Evolutionary conservation across 2,888 invertebrate genomes (phyloP).

Genomic region (Thymelicus sylvestris): DNA sequence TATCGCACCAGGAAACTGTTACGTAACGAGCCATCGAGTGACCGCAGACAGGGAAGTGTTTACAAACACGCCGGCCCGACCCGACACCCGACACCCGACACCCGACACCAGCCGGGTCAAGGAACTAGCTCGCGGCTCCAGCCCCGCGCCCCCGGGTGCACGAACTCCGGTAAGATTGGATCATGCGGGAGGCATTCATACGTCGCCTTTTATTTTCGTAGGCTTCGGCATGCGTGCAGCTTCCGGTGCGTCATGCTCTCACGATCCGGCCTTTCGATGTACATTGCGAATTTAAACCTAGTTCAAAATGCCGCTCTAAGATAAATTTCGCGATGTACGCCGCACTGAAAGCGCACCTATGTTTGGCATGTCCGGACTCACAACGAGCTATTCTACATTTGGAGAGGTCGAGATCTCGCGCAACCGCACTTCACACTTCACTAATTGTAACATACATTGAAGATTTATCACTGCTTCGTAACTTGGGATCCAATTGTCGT

Average conservation of each 20-base stretch:
- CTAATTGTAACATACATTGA: slow-evolving; percentile 9
- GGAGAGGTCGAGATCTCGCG: slow-evolving; percentile 17
- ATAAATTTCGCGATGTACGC: slow-evolving; percentile 25
- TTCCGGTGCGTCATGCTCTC: slow-evolving; percentile 49
- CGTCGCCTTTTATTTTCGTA: slow-evolving; percentile 31
- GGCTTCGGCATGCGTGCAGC: slow-evolving; percentile 43
- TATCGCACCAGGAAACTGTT: slow-evolving; percentile 13
- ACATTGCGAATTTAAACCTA: slow-evolving; percentile 20
- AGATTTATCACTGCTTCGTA: not conserved
- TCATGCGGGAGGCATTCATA: slow-evolving; percentile 34
- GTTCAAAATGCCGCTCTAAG: not conserved
- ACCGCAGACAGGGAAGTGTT: slow-evolving; percentile 32
- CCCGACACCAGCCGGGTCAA: slow-evolving; percentile 13
- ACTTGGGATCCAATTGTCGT: not conserved
- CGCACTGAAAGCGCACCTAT: slow-evolving; percentile 23
- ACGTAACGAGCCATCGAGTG: not conserved
- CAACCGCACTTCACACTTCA: slow-evolving; percentile 11
- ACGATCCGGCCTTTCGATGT: slow-evolving; percentile 29
- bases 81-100: too few relatives aligned
- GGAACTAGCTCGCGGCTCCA: not conserved
- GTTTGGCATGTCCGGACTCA: slow-evolving; percentile 40
- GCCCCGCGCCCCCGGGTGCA: not conserved
- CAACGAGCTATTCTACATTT: slow-evolving; percentile 21
- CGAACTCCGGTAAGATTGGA: slow-evolving; percentile 12
- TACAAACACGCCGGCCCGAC: slow-evolving; percentile 15